A percentile compares a stretch with the other conserved stretches of the same genome.
These are phyloP conservation scores for Cyclophora punctaria DNA, from an alignment of 2,888 invertebrate genomes.

Conservation along the genomic window DNA sequence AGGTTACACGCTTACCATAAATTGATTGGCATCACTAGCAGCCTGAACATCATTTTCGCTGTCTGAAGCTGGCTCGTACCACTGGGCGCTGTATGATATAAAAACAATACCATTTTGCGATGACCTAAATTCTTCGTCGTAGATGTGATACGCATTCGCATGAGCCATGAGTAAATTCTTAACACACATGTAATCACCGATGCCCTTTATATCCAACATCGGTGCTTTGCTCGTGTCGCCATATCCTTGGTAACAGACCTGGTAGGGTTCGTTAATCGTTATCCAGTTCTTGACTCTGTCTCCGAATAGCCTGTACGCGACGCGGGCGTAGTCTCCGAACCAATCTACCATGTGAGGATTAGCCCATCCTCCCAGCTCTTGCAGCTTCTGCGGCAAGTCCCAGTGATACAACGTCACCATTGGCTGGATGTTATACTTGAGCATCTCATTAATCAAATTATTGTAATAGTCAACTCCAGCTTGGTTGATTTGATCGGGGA, in stretches of 20 bases:
- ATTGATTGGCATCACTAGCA: slow-evolving; percentile 64
- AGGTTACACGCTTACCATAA: slow-evolving; percentile 40
- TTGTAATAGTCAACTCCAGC: slow-evolving; percentile 78
- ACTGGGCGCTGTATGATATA: slow-evolving; percentile 71
- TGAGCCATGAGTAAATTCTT: slow-evolving; percentile 72
- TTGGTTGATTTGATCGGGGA: slow-evolving; percentile 60
- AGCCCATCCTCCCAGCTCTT: slow-evolving; percentile 67
- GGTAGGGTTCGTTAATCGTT: slow-evolving; percentile 72
- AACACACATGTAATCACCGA: slow-evolving; percentile 63
- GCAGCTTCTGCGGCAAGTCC: slow-evolving; percentile 64
- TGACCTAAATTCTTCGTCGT: slow-evolving; percentile 39
- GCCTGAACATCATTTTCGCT: slow-evolving; percentile 45
- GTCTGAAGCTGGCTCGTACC: slow-evolving; percentile 53
- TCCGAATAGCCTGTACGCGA: slow-evolving; percentile 51
- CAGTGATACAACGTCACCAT: slow-evolving; percentile 69
- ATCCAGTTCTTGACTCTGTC: slow-evolving; percentile 69
- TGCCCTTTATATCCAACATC: slow-evolving; percentile 42
- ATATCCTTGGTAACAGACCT: slow-evolving; percentile 52
- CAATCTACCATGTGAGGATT: slow-evolving; percentile 53
- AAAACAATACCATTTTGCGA: slow-evolving; percentile 47
- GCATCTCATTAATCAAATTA: slow-evolving; percentile 73
- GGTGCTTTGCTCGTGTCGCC: slow-evolving; percentile 36
- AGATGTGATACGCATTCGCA: slow-evolving; percentile 51
- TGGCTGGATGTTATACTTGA: slow-evolving; percentile 75
- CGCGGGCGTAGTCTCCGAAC: slow-evolving; percentile 55